A percentile compares a stretch with the other conserved stretches of the same genome.
phyloP scores from a whole-genome alignment of 92 coral and sea anemone species.

The Zoanthus solanderi region DNA sequence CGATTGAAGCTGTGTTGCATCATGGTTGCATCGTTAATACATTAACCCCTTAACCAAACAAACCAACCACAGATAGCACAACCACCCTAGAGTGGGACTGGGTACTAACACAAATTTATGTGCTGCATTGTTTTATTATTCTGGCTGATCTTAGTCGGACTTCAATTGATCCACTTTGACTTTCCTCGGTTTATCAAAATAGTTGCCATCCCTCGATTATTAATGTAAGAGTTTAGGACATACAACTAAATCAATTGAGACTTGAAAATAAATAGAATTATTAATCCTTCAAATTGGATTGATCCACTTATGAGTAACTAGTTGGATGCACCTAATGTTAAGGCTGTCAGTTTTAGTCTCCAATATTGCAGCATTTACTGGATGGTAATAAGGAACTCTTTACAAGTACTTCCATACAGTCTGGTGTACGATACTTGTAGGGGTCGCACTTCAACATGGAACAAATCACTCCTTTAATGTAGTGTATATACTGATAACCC shows the following conservation, averaged over 20 bases:
- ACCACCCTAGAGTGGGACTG: too few relatives aligned
- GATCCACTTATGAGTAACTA: background rate
- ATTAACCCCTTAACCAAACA: too few relatives aligned
- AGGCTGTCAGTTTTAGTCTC: background rate
- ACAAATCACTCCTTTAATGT: constrained; percentile 1
- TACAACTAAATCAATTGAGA: background rate
- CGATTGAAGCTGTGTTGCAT: too few relatives aligned
- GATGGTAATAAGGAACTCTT: background rate
- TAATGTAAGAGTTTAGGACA: background rate
- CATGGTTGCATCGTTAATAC: too few relatives aligned
- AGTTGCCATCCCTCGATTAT: too few relatives aligned
- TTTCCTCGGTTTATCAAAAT: too few relatives aligned
- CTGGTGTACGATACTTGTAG: constrained; percentile 41
- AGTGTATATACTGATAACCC: constrained; percentile 6
- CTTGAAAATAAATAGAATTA: background rate
- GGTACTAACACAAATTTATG: too few relatives aligned
- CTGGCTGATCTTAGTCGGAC: too few relatives aligned
- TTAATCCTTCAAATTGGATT: background rate
- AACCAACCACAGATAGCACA: too few relatives aligned
- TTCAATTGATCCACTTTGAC: too few relatives aligned
- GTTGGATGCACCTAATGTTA: background rate
- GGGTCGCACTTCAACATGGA: constrained; percentile 37
- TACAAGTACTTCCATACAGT: constrained; percentile 39
- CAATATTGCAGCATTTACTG: background rate
- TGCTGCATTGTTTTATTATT: too few relatives aligned